Evolutionary conservation across 1,140 invertebrate species (phyloP), one percentile per base, ranked within the genome.

Genomic region (Bombus pyrosoma): DNA sequence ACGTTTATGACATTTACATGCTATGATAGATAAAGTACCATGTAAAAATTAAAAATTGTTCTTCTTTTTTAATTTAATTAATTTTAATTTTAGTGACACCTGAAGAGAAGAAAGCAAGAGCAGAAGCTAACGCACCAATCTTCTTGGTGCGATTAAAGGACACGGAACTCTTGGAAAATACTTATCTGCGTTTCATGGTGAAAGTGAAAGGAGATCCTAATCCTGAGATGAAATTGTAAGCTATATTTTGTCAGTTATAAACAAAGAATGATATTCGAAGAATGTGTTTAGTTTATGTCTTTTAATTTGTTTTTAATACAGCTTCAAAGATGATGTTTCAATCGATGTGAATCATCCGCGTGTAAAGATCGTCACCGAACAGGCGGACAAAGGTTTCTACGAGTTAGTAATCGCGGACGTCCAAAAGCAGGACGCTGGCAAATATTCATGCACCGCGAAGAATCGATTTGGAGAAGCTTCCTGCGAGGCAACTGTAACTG

Each of bases 391-490:
- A 43, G 98, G 98, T 66, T 98, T 97, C 91, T 99, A 98, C 95
- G 98, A 99, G 94, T 91, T 99, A 39, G 96, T 99, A 4, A 98
- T 99, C 86, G 96, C 97, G 1, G 96, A 98, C 86, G 98, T 99
- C 0, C 96, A 96, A 78, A 96, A 96, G 41, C 92, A 95, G 25
- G 99, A 99, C 95, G 97, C 97, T 59, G 99, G 99, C 18, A 96
- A 96, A 37, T 99, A 99, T 95, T 97, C 97, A 74, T 99, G 98
- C 93, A 96, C 97, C 3, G 98, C 98, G 13, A 96, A 95, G 3
- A 99, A 99, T 94, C 97, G 96, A 74, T 97, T 96, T 91, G 98
- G 98, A 0, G 97, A 98, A 88, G 96, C 96, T 12, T 96, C 96
- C 6, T 97, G 97, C 72, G 97, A 98, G 90, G 98, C 97, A 1